Percentiles rank a stretch among this genome's conserved stretches.
Evolutionary conservation across 2,113 vertebrate species (phyloP).

Genomic region (Urocynchramus pylzowi): DNA sequence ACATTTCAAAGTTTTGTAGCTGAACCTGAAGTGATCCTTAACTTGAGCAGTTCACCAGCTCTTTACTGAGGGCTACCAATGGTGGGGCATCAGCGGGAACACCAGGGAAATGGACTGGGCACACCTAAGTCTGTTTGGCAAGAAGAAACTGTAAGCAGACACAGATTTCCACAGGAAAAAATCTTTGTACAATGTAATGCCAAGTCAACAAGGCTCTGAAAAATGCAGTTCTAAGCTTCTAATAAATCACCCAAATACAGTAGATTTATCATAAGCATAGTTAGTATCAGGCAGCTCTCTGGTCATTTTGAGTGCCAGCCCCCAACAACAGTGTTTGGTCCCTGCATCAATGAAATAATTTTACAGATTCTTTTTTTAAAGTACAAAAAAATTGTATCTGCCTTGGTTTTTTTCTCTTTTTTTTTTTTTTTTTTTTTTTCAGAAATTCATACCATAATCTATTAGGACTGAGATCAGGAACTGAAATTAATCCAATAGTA

Average conservation of each 20-base stretch:
- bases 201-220: not conserved
- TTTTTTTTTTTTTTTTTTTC: not conserved
- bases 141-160: not conserved
- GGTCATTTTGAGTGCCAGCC: not conserved
- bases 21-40: not conserved
- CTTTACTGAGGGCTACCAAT: not conserved
- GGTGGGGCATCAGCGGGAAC: not conserved
- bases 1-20: not conserved
- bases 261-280: not conserved
- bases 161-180: not conserved
- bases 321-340: not conserved
- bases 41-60: not conserved
- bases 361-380: not conserved
- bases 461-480: not conserved
- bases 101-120: not conserved
- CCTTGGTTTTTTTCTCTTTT: not conserved
- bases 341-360: not conserved
- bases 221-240: not conserved
- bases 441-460: not conserved
- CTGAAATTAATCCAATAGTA: slow-evolving; percentile 10
- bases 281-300: not conserved
- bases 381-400: not conserved
- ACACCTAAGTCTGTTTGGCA: not conserved
- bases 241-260: not conserved
- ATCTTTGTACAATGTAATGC: not conserved